phyloP scores from a whole-genome alignment of 2,797 vertebrate species.

The Ptychobarbus kaznakovi region DNA sequence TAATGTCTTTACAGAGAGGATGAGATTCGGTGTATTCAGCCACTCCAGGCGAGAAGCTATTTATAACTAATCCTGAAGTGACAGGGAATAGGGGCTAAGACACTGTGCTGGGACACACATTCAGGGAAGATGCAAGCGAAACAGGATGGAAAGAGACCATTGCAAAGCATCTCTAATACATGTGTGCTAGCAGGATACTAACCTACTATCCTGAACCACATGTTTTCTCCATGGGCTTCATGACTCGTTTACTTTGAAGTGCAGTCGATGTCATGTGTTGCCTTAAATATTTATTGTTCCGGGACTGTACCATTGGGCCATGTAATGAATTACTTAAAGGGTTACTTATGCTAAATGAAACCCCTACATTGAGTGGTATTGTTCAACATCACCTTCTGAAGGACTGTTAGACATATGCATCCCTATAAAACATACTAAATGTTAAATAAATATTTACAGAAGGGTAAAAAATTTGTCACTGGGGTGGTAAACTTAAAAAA shows the following conservation, averaged over 20 bases:
- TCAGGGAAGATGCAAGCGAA: conserved; percentile 27
- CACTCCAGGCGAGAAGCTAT: conserved; percentile 56
- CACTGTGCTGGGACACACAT: conserved; percentile 19
- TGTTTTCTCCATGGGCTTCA: background rate
- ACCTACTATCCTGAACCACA: background rate
- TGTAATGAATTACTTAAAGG: background rate
- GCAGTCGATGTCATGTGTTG: background rate
- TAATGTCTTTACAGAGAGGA: conserved; percentile 46
- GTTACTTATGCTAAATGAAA: background rate
- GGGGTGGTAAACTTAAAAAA: background rate
- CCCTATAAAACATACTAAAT: background rate
- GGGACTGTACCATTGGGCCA: background rate
- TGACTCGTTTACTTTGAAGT: conserved; percentile 5
- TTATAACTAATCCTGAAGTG: conserved; percentile 60
- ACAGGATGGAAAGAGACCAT: conserved; percentile 7
- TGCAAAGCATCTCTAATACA: conserved; percentile 4
- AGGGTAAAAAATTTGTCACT: background rate
- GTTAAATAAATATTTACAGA: background rate
- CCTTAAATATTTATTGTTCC: background rate
- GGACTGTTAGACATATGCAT: background rate
- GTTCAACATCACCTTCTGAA: background rate
- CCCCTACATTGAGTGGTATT: background rate
- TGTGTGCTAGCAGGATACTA: conserved; percentile 8
- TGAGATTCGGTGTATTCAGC: conserved; percentile 46
- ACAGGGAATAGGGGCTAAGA: conserved; percentile 44